phyloP scores from a whole-genome alignment of 1,140 invertebrate genomes.

The Latrodectus geometricus region DNA sequence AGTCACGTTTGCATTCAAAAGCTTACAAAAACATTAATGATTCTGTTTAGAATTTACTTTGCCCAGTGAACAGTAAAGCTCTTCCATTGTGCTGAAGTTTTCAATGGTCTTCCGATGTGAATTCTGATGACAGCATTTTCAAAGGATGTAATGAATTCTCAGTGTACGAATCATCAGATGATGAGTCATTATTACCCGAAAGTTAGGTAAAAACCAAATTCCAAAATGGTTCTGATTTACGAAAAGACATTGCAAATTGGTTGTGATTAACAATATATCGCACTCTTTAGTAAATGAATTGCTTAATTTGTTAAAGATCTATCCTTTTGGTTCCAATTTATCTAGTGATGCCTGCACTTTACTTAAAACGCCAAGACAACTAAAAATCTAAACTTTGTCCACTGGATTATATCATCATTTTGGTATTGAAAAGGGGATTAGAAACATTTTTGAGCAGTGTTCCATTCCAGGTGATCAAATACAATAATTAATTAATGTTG shows the following conservation, averaged over 20 bases:
- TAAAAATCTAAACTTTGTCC: not conserved
- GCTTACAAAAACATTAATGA: too few relatives aligned
- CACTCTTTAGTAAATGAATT: not conserved
- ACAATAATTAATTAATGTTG: slow-evolving; percentile 6
- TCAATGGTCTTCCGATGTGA: too few relatives aligned
- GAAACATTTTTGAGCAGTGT: not conserved
- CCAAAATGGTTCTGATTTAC: not conserved
- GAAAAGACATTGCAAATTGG: not conserved
- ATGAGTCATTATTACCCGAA: too few relatives aligned
- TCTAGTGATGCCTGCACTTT: not conserved
- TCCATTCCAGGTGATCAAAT: not conserved
- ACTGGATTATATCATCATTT: not conserved
- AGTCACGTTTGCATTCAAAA: too few relatives aligned
- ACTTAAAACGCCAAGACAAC: not conserved
- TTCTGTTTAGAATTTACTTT: too few relatives aligned
- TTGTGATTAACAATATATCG: not conserved
- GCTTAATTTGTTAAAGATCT: not conserved
- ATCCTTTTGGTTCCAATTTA: not conserved
- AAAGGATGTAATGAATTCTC: too few relatives aligned
- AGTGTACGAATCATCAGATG: too few relatives aligned
- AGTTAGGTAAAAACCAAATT: too few relatives aligned
- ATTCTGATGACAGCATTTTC: too few relatives aligned
- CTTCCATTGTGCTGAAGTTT: too few relatives aligned
- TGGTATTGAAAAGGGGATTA: not conserved
- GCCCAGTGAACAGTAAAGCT: too few relatives aligned